Percentiles rank a stretch among this genome's conserved stretches.
phyloP scores from a whole-genome alignment of 2,797 vertebrate genomes.

The Platyrinchus mystaceus region DNA sequence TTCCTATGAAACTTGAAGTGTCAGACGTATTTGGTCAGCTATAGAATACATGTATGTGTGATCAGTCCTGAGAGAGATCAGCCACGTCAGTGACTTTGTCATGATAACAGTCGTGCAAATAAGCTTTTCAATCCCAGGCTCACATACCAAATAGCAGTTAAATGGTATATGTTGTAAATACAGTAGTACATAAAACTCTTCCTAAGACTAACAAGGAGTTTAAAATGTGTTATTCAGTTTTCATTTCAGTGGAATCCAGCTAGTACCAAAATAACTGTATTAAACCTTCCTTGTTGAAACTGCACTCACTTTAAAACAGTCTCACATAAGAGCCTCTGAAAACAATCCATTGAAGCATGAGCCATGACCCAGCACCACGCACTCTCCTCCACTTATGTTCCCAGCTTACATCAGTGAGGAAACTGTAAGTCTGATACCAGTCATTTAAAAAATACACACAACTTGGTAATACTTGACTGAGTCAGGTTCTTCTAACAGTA shows the following conservation, averaged over 20 bases:
- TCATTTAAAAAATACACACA: neutral
- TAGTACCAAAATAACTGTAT: neutral
- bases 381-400: neutral
- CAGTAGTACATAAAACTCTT: neutral
- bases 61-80: neutral
- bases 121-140: neutral
- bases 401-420: neutral
- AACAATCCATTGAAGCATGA: neutral
- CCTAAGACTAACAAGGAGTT: neutral
- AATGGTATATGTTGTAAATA: neutral
- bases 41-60: rapidly evolving
- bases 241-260: neutral
- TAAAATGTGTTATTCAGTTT: neutral
- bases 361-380: neutral
- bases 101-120: neutral
- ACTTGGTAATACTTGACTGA: neutral
- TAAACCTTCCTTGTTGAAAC: neutral
- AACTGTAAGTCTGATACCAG: neutral
- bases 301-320: neutral
- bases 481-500: neutral
- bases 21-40: neutral
- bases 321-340: neutral
- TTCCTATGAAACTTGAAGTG: neutral
- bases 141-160: neutral
- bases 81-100: neutral